Evolutionary conservation across 2,113 vertebrate species (phyloP).

Genomic region (Zosterops pallidus): DNA sequence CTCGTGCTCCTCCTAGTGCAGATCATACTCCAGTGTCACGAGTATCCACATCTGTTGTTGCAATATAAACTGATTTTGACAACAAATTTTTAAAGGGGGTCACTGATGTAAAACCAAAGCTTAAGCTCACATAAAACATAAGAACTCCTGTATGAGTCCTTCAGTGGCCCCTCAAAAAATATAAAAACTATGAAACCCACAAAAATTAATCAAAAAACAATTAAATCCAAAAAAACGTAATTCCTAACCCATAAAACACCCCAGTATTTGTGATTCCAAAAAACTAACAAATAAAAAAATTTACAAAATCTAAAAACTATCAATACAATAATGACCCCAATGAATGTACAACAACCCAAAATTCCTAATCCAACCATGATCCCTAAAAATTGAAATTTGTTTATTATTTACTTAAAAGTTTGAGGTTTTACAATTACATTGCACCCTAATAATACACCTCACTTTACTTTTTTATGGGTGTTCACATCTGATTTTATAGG

Average conservation of each 20-base stretch:
- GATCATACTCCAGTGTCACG: accelerated
- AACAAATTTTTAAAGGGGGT: neutral
- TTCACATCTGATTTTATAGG: neutral
- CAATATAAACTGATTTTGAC: neutral
- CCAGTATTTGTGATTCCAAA: neutral
- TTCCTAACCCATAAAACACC: neutral
- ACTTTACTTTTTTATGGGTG: neutral
- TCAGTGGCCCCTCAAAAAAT: neutral
- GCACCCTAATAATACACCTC: neutral
- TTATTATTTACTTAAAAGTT: neutral
- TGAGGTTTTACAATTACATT: neutral
- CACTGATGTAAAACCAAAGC: neutral
- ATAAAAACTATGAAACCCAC: neutral
- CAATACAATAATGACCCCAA: neutral
- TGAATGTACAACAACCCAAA: neutral
- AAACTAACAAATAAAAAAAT: neutral
- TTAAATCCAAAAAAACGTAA: neutral
- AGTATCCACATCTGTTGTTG: accelerated
- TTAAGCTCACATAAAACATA: neutral
- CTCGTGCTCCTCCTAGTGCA: neutral
- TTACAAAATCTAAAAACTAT: neutral
- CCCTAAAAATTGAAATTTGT: neutral
- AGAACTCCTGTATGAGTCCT: neutral
- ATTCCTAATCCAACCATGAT: neutral
- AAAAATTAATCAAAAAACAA: neutral